phyloP scores from a whole-genome alignment of 2,797 vertebrate species.

The Gephyroberyx darwinii region DNA sequence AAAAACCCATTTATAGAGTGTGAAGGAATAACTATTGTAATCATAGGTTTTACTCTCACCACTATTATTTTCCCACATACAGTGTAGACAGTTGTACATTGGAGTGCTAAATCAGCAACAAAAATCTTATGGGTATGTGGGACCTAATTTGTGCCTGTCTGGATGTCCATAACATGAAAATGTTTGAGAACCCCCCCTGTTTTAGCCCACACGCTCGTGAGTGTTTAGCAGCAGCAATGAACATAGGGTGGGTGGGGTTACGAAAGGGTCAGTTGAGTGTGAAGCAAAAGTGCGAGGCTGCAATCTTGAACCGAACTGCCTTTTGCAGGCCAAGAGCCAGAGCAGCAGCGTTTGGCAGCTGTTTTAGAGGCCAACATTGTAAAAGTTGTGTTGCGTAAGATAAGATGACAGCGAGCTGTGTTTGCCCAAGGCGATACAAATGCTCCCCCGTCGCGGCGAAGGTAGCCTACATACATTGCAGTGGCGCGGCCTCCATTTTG shows the following conservation, averaged over 20 bases:
- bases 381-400: slow-evolving; percentile 14
- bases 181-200: background rate
- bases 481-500: slow-evolving; percentile 2
- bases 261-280: slow-evolving; percentile 4
- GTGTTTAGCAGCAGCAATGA: background rate
- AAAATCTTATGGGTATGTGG: background rate
- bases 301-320: slow-evolving; percentile 28
- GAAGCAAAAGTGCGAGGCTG: slow-evolving; percentile 7
- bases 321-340: background rate
- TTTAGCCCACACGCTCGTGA: background rate
- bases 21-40: no score
- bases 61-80: no score
- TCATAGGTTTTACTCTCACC: no score
- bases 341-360: slow-evolving; percentile 20
- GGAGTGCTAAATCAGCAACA: background rate
- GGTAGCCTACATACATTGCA: background rate
- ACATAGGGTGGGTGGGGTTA: slow-evolving; percentile 3
- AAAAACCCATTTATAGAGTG: no score
- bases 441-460: background rate
- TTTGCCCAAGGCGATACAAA: slow-evolving; percentile 2
- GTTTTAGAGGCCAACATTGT: slow-evolving; percentile 9
- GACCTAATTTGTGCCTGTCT: background rate
- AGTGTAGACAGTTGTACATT: background rate
- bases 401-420: background rate
- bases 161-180: background rate